A percentile compares a stretch with the other conserved stretches of the same genome.
These are phyloP conservation scores for Teleiodes luculella DNA, from an alignment of 2,888 invertebrate genomes.

Conservation along the genomic window DNA sequence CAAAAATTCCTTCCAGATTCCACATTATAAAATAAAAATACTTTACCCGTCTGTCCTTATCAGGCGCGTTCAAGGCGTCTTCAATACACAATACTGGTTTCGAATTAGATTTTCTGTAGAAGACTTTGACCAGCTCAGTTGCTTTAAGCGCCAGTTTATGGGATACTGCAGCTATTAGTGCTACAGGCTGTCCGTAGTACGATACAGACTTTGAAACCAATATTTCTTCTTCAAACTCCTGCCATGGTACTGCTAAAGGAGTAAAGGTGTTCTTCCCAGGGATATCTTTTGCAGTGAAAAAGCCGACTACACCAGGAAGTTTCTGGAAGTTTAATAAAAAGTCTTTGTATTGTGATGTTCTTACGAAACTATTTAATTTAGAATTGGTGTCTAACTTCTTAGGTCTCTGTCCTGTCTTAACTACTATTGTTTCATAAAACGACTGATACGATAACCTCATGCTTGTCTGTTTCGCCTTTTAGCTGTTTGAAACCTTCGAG, in stretches of 20 bases:
- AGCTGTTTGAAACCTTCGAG: too few species aligned
- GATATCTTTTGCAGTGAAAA: conserved; percentile 81
- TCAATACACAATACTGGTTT: conserved; percentile 63
- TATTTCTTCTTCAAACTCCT: conserved; percentile 64
- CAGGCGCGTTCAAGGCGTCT: conserved; percentile 71
- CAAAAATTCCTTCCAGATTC: too few species aligned
- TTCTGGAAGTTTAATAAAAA: conserved; percentile 50
- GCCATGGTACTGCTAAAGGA: conserved; percentile 40
- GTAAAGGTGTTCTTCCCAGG: conserved; percentile 80
- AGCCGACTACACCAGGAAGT: conserved; percentile 80
- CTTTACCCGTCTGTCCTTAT: conserved; percentile 59
- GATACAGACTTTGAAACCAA: conserved; percentile 74
- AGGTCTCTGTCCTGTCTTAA: too few species aligned
- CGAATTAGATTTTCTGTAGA: conserved; percentile 26
- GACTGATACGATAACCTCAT: too few species aligned
- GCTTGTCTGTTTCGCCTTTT: too few species aligned
- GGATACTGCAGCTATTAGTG: conserved; percentile 83
- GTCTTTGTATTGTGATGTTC: not conserved
- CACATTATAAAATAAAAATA: not conserved
- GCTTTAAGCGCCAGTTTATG: conserved; percentile 62
- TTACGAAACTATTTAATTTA: not conserved
- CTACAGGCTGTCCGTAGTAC: conserved; percentile 87
- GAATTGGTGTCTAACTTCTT: too few species aligned
- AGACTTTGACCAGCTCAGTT: conserved; percentile 66
- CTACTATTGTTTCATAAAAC: too few species aligned